These are phyloP conservation scores for Magallana gigas DNA, from an alignment of 1,140 invertebrate species.

Conservation along the genomic window DNA sequence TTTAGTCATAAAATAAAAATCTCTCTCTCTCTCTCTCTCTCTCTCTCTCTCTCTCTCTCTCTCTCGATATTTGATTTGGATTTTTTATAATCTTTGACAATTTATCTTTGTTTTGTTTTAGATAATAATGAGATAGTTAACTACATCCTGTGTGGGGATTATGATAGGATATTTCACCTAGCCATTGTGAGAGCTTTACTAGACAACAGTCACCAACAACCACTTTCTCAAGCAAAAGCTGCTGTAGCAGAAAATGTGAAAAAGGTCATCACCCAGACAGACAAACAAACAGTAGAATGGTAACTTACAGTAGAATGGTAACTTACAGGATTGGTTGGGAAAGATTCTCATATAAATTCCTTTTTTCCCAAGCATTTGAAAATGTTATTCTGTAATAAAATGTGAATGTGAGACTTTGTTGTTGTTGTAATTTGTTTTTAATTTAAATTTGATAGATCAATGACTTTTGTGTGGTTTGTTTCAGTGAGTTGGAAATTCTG, in stretches of 20 bases:
- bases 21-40: too few species aligned
- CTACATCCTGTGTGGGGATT: not conserved
- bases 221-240: not conserved
- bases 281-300: slow-evolving; percentile 25
- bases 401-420: too few species aligned
- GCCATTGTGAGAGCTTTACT: not conserved
- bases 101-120: not conserved
- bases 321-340: too few species aligned
- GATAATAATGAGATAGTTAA: not conserved
- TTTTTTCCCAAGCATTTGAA: too few species aligned
- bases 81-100: too few species aligned
- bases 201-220: not conserved
- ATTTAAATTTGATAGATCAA: too few species aligned
- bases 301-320: not conserved
- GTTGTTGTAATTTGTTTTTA: too few species aligned
- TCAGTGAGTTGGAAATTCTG: slow-evolving; percentile 73
- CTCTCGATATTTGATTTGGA: too few species aligned
- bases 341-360: too few species aligned
- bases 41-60: too few species aligned
- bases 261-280: not conserved
- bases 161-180: not conserved
- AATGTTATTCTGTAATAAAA: too few species aligned
- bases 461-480: not conserved
- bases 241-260: not conserved
- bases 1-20: too few species aligned